phyloP scores from a whole-genome alignment of 2,888 invertebrate genomes.

The Pristionchus japonicus region DNA sequence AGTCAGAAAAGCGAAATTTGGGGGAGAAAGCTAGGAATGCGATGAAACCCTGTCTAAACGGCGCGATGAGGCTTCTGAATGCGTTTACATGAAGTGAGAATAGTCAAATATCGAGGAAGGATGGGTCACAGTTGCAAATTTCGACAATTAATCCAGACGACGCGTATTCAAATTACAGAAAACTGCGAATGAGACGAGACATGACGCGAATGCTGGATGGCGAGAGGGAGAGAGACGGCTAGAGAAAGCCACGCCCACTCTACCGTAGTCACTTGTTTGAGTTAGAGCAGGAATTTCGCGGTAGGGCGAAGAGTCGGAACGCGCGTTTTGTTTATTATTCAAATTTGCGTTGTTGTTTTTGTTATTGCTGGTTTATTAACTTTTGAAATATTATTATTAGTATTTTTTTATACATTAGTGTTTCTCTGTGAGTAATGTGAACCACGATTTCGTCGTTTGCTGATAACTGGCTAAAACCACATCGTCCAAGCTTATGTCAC shows the following conservation, averaged over 20 bases:
- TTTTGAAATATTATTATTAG: no score
- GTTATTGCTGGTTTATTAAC: no score
- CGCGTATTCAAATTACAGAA: not conserved
- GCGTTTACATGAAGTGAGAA: not conserved
- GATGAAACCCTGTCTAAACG: not conserved
- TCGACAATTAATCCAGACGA: not conserved
- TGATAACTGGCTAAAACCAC: no score
- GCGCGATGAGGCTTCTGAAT: not conserved
- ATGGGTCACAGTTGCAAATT: not conserved
- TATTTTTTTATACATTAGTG: not conserved
- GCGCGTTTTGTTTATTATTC: not conserved
- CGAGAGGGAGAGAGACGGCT: not conserved
- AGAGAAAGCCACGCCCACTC: constrained; percentile 13
- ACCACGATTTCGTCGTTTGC: no score
- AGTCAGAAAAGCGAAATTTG: not conserved
- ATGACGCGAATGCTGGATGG: not conserved
- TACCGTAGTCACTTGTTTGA: not conserved
- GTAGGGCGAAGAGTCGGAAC: not conserved
- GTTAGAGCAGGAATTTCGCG: not conserved
- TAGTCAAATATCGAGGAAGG: not conserved
- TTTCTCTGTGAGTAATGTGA: no score
- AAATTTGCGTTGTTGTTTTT: not conserved
- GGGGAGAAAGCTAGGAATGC: not conserved
- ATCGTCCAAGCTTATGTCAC: no score
- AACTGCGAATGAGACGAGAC: not conserved